Evolutionary conservation across 2,888 invertebrate genomes (phyloP), one percentile per base, ranked within the genome.

Genomic region (Yponomeuta cagnagella): DNA sequence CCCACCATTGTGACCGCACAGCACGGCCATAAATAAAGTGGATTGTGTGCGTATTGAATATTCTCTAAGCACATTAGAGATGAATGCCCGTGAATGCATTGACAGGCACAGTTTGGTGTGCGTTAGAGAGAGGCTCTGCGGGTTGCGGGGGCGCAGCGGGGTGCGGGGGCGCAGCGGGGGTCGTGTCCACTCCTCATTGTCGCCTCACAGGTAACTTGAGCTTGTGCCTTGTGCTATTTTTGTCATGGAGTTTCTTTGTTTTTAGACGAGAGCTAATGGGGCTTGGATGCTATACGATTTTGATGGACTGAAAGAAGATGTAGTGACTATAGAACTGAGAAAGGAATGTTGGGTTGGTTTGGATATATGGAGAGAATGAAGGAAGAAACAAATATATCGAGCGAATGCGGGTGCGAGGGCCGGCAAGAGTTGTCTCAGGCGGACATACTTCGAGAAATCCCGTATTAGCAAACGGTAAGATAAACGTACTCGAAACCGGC

Each of bases 21-120:
- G 87, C 83, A 83, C 71, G 79, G 75, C 79, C 87, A 88, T 90
- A 91, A 90, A 91, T 90, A 87, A 91, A 80, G 78, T 76, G 80
- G 80, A 85, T 88, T 89, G 88, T 88, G 83, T 77, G 80, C 75
- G 80, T 77, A 82, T 88, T 86, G 85, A 88, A 87, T 84, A 84
- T 86, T 84, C 82, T 78, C 85, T 85, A 89, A 89, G 89, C 87
- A 89, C 89, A 90, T 90, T 90, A 90, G 88, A 82, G 83, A 78
- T 84, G 87, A 89, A 90, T 89, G 85, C 86, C 52, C 81, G 82
- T 85, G 86, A 90, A 89, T 89, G 89, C 87, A 89, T 89, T 85
- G 84, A 83, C 71, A 43, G 73, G 75, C 73, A 75, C 75, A 76
- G 76, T 67, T 37, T 67, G 70, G 37, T 31, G 63, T 30, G 15